Evolutionary conservation across 1,140 invertebrate species (phyloP), one percentile per base, ranked within the genome.

Genomic region (Drosophila orosa): DNA sequence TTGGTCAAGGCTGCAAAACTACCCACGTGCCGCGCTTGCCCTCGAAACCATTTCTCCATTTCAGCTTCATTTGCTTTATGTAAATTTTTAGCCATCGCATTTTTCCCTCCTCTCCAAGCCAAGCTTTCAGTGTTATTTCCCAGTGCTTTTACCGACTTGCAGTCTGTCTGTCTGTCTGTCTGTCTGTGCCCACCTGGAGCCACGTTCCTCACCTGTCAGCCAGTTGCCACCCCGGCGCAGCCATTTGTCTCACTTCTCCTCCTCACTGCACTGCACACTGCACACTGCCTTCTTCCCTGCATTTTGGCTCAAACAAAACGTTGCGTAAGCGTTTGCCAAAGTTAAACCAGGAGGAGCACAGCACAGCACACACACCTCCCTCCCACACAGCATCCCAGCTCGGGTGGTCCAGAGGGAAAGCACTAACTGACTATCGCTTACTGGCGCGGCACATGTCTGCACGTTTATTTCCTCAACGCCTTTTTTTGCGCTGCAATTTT

Each of bases 61-160:
- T 87, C 74, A 68, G 79, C 74, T 86, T 86, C 78, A 86, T 86
- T 86, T 86, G 78, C 78, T 78, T 81, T 85, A 85, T 85, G 81
- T 86, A 85, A 85, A 86, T 86, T 78, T 77, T 12, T 33, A 29
- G 48, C 19, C 65, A 19, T 27, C 5, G 15, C 40, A 27, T 24
- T 31, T 48, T 12, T 22, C 33, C 4, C 12, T 3, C 10, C 15
- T 27, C 24, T 15, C 8, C 52, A 1, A 10, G 25, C 37, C 31
- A 71, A 56, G 74, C 58, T 67, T 60, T 82, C 79, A 73, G 78
- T 74, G 79, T 78, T 82, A 83, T 85, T 80, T 85, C 61, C 67
- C 82, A 86, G 74, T 71, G 74, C 74, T 86, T 74, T 75, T 74
- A 65, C 78, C 56, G 73, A 74, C 60, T 77, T 74, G 67, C 77